A percentile compares a stretch with the other conserved stretches of the same genome.
Conservation (phyloP, 2,888 invertebrate genomes). For the Esperia sulphurella region DNA sequence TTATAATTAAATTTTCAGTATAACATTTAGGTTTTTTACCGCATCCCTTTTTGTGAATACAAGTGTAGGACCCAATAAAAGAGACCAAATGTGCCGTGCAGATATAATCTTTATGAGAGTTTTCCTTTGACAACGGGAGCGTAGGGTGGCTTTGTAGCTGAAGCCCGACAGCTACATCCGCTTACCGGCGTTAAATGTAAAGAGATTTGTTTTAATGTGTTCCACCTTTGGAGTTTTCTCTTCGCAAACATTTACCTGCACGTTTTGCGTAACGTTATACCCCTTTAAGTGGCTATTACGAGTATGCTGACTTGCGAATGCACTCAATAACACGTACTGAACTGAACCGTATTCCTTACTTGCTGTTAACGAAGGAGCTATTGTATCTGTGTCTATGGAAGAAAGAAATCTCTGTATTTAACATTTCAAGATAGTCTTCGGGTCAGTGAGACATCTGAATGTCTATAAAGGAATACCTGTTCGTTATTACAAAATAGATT, state of each 20-base stretch:
- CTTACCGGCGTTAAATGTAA: constrained; percentile 27
- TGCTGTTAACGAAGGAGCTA: too few relatives aligned
- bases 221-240: constrained; percentile 18
- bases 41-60: background rate
- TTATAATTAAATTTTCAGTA: constrained; percentile 16
- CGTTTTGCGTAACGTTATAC: background rate
- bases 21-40: background rate
- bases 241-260: background rate
- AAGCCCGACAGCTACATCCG: constrained; percentile 32
- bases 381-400: too few relatives aligned
- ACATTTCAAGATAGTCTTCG: too few relatives aligned
- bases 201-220: constrained; percentile 27
- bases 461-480: too few relatives aligned
- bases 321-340: constrained; percentile 24
- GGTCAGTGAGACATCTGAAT: too few relatives aligned
- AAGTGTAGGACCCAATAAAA: background rate
- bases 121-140: constrained; percentile 19
- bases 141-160: constrained; percentile 14
- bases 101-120: constrained; percentile 17
- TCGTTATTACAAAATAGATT: too few relatives aligned
- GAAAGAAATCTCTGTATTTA: too few relatives aligned
- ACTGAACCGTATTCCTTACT: too few relatives aligned
- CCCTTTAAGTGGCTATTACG: background rate
- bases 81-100: background rate
- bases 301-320: background rate